Percentiles rank a stretch among this genome's conserved stretches.
These are phyloP conservation scores for Hyperopisus bebe DNA, from an alignment of 2,113 vertebrate genomes.

Conservation along the genomic window DNA sequence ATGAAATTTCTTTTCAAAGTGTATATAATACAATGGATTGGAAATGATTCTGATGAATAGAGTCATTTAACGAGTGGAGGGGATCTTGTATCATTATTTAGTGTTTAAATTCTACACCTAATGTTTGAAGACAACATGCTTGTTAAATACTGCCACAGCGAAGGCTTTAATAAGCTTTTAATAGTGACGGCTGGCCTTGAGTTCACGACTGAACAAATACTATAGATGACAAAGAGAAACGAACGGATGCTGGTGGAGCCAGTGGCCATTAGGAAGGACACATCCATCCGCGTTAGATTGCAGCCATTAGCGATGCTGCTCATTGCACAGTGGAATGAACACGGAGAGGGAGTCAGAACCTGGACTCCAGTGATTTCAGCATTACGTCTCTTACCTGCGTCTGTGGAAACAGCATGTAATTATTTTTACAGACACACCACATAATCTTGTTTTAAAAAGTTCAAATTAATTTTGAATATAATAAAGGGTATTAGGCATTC, in stretches of 20 bases:
- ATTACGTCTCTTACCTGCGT: background rate
- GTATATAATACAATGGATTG: background rate
- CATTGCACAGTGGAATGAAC: background rate
- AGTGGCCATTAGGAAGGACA: background rate
- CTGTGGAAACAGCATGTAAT: background rate
- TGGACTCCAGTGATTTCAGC: background rate
- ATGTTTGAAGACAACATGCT: background rate
- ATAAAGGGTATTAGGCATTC: background rate
- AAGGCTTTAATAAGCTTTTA: background rate
- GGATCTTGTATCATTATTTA: background rate
- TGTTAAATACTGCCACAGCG: background rate
- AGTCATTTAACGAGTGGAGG: background rate
- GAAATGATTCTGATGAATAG: background rate
- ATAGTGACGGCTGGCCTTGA: background rate
- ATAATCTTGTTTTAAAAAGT: background rate
- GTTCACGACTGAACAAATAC: background rate
- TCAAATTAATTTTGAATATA: background rate
- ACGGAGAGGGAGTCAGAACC: background rate
- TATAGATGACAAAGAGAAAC: background rate
- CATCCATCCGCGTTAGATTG: background rate
- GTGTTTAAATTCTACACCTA: background rate
- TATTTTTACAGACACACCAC: background rate
- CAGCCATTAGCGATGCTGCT: background rate
- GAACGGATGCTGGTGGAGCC: background rate
- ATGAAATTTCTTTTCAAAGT: background rate